Evolutionary conservation across 2,113 vertebrate genomes (phyloP).

Genomic region (Burhinus bistriatus): DNA sequence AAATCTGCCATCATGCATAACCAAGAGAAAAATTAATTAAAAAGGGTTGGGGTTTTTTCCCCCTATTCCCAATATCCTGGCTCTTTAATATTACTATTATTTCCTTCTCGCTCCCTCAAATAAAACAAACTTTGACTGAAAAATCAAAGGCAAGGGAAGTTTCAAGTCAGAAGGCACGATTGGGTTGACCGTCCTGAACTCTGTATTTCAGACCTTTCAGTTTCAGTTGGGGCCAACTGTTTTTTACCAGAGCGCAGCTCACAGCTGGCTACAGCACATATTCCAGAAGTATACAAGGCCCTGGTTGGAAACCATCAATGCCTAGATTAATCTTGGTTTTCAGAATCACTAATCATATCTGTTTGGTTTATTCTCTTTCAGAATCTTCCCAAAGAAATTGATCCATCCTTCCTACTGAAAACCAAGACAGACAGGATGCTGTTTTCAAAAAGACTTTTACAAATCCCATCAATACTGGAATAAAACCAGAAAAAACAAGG

Average conservation of each 20-base stretch:
- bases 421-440: constrained; percentile 24
- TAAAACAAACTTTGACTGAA: not conserved
- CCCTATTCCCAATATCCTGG: not conserved
- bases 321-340: not conserved
- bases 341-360: not conserved
- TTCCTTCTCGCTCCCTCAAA: not conserved
- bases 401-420: not conserved
- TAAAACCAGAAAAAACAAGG: constrained; percentile 48
- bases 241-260: not conserved
- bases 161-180: not conserved
- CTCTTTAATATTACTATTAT: not conserved
- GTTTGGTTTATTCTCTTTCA: not conserved
- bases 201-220: not conserved
- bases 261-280: not conserved
- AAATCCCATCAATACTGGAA: constrained; percentile 64
- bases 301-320: not conserved
- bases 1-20: not conserved
- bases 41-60: accelerated
- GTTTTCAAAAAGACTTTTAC: constrained; percentile 57
- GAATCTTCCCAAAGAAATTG: constrained; percentile 28
- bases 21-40: constrained; percentile 14
- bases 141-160: not conserved
- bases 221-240: not conserved
- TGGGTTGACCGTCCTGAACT: not conserved
- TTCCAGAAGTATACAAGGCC: not conserved